These are phyloP conservation scores for Hermaeophaga mercurialis DNA, from an alignment of 2,888 invertebrate species.

Conservation along the genomic window DNA sequence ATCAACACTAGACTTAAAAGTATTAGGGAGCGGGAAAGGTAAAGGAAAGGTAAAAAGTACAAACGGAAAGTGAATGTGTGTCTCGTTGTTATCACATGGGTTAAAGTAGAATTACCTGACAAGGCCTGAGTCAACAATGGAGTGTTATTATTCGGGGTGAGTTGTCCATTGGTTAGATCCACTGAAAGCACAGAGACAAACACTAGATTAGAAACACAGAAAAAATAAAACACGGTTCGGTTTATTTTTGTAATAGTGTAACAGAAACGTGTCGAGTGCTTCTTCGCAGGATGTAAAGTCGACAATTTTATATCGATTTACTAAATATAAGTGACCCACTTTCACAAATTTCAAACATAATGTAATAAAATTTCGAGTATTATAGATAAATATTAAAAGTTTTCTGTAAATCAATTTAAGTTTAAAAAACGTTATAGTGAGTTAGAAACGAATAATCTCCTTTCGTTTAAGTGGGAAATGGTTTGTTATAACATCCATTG, in stretches of 20 bases:
- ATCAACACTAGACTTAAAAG: neutral
- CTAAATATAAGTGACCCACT: too few species aligned
- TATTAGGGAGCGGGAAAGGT: neutral
- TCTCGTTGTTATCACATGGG: slow-evolving; percentile 14
- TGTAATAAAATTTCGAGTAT: too few species aligned
- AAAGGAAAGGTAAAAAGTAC: slow-evolving; percentile 11
- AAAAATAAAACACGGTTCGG: slow-evolving; percentile 36
- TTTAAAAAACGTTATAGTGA: too few species aligned
- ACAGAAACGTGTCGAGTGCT: slow-evolving; percentile 7
- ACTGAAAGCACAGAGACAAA: slow-evolving; percentile 65
- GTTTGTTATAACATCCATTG: slow-evolving; percentile 41
- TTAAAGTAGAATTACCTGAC: slow-evolving; percentile 74
- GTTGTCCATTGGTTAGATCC: slow-evolving; percentile 94
- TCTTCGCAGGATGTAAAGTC: slow-evolving; percentile 10
- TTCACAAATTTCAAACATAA: too few species aligned
- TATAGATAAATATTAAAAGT: too few species aligned
- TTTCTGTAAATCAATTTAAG: too few species aligned
- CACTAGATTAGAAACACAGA: slow-evolving; percentile 49
- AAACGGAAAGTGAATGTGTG: slow-evolving; percentile 15
- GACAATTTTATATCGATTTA: neutral
- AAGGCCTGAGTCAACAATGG: slow-evolving; percentile 94
- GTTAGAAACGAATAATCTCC: too few species aligned
- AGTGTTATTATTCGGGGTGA: slow-evolving; percentile 95
- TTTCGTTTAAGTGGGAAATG: too few species aligned
- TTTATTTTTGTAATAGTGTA: slow-evolving; percentile 43